These are phyloP conservation scores for Oryzias celebensis DNA, from an alignment of 2,113 vertebrate species.

Conservation along the genomic window DNA sequence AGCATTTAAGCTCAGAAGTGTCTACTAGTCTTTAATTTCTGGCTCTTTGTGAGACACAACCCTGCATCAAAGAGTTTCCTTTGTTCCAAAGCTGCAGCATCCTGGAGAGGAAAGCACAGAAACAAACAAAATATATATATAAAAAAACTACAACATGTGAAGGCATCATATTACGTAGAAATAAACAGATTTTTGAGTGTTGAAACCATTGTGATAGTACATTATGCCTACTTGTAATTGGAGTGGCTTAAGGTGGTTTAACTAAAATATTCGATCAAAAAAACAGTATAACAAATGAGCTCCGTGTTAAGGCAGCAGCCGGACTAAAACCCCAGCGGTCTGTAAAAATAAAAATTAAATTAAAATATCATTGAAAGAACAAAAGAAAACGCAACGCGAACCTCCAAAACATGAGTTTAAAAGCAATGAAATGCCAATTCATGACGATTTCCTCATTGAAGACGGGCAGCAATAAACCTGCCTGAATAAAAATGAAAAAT, in stretches of 20 bases:
- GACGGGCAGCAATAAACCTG: not conserved
- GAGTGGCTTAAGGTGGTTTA: too few species aligned
- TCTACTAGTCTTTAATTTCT: slow-evolving; percentile 42
- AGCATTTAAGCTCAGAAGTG: not conserved
- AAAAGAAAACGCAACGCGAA: slow-evolving; percentile 67
- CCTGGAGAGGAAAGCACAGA: slow-evolving; percentile 44
- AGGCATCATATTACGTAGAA: not conserved
- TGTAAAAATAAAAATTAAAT: slow-evolving; percentile 48
- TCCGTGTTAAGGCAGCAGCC: slow-evolving; percentile 17
- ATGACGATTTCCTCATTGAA: not conserved
- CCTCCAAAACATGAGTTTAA: slow-evolving; percentile 50
- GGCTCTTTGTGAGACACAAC: slow-evolving; percentile 69
- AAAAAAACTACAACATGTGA: not conserved
- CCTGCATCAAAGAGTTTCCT: slow-evolving; percentile 48
- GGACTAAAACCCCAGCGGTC: slow-evolving; percentile 12
- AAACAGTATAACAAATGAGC: not conserved
- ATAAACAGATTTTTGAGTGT: not conserved
- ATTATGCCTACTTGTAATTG: too few species aligned
- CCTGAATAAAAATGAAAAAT: not conserved
- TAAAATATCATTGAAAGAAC: slow-evolving; percentile 55
- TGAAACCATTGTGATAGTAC: too few species aligned
- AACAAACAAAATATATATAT: slow-evolving; percentile 7
- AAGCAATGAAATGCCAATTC: slow-evolving; percentile 16
- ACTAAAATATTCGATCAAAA: slow-evolving; percentile 1
- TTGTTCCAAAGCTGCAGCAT: slow-evolving; percentile 67